These are phyloP conservation scores for Lamellibrachia luymesi DNA, from an alignment of 1,140 invertebrate genomes.

Conservation along the genomic window DNA sequence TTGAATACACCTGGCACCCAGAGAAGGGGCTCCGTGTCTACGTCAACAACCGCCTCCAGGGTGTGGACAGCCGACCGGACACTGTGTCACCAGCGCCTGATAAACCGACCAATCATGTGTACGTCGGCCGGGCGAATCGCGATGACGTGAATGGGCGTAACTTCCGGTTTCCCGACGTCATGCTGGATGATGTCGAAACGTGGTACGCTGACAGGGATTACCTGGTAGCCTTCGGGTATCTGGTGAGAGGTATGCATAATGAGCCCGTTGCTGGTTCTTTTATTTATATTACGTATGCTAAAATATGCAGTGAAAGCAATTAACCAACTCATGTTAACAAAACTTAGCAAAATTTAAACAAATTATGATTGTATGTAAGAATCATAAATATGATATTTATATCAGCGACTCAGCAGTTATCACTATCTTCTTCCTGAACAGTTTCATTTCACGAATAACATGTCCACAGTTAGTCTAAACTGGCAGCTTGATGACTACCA, in stretches of 20 bases:
- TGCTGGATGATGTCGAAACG: constrained; percentile 49
- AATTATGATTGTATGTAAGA: background rate
- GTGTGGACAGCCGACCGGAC: background rate
- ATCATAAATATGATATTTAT: background rate
- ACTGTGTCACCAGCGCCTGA: background rate
- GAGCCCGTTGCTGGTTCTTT: background rate
- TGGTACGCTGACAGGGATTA: constrained; percentile 50
- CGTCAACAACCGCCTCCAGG: constrained; percentile 38
- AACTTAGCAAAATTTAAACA: background rate
- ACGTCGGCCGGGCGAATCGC: constrained; percentile 27
- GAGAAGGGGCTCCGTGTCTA: constrained; percentile 43
- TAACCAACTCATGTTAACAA: background rate
- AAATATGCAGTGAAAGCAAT: background rate
- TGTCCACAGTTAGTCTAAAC: background rate
- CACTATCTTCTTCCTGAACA: too few relatives aligned
- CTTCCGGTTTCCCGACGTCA: constrained; percentile 37
- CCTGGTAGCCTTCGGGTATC: constrained; percentile 49
- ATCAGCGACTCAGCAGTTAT: too few relatives aligned
- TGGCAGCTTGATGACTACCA: background rate
- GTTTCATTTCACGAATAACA: background rate
- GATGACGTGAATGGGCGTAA: constrained; percentile 30
- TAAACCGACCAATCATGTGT: constrained; percentile 16
- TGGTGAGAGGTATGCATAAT: constrained; percentile 44
- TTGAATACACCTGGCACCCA: constrained; percentile 51
- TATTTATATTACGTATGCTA: background rate